These are phyloP conservation scores for Proisotoma minuta DNA, from an alignment of 2,888 invertebrate species.

Conservation along the genomic window DNA sequence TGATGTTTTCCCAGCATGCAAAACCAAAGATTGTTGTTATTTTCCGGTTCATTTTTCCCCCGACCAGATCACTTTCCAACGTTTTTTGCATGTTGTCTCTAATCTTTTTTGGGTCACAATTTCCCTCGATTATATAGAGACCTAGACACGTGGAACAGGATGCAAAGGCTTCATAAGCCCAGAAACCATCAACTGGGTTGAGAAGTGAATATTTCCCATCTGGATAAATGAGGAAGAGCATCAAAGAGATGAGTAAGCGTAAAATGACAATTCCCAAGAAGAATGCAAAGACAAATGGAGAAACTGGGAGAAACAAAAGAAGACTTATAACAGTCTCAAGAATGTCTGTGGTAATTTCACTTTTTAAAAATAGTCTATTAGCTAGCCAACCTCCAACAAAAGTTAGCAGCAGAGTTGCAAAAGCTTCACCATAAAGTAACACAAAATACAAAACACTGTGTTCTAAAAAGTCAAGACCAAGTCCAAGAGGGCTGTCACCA, in stretches of 20 bases:
- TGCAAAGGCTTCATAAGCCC: constrained; percentile 38
- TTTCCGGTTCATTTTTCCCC: constrained; percentile 23
- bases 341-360: constrained; percentile 12
- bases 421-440: background rate
- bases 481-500: background rate
- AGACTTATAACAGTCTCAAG: constrained; percentile 21
- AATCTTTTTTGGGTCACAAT: constrained; percentile 33
- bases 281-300: constrained; percentile 25
- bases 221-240: constrained; percentile 17
- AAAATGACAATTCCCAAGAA: constrained; percentile 10
- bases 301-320: constrained; percentile 24
- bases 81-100: constrained; percentile 17
- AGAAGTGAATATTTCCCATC: constrained; percentile 18
- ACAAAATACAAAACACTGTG: background rate
- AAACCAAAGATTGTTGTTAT: constrained; percentile 32
- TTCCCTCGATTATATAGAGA: constrained; percentile 41
- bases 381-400: constrained; percentile 11
- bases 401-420: background rate
- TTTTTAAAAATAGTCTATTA: constrained; percentile 17
- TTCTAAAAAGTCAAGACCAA: background rate
- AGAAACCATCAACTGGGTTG: constrained; percentile 34
- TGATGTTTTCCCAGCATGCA: constrained; percentile 37
- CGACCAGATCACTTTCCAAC: constrained; percentile 22
- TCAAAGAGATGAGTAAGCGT: constrained; percentile 9
- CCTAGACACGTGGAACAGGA: constrained; percentile 34